Evolutionary conservation across 2,797 vertebrate genomes (phyloP).

Genomic region (Nasua narica): DNA sequence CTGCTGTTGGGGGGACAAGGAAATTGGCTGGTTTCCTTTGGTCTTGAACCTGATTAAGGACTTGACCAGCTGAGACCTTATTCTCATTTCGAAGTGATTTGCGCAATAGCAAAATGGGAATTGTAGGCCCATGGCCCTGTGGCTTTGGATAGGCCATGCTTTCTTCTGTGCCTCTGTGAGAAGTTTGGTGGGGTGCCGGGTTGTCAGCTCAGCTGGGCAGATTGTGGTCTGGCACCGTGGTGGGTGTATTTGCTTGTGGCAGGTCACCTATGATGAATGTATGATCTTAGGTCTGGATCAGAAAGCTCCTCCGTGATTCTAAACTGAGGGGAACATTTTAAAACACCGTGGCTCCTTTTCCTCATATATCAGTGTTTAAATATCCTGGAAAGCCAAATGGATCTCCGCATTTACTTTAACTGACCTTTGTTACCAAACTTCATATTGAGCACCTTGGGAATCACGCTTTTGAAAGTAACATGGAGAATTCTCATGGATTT

Average conservation of each 20-base stretch:
- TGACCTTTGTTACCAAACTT: not conserved
- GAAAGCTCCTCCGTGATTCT: not conserved
- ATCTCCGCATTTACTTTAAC: not conserved
- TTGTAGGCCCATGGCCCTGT: not conserved
- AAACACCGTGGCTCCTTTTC: not conserved
- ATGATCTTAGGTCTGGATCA: not conserved
- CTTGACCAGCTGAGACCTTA: not conserved
- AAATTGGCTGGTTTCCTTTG: slow-evolving; percentile 21
- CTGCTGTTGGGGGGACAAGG: not conserved
- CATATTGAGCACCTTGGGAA: not conserved
- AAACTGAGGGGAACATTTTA: not conserved
- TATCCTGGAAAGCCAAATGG: not conserved
- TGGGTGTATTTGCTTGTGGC: not conserved
- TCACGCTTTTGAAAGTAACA: not conserved
- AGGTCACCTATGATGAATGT: not conserved
- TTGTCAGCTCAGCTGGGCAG: not conserved
- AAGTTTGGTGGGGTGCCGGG: not conserved
- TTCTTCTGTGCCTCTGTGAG: not conserved
- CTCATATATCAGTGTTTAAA: not conserved
- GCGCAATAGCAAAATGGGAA: not conserved
- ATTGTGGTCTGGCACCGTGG: not conserved
- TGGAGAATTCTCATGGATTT: not conserved
- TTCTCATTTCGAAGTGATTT: slow-evolving; percentile 35
- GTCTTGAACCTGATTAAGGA: not conserved
- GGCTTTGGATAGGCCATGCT: not conserved